A percentile compares a stretch with the other conserved stretches of the same genome.
Conservation (phyloP, 2,113 vertebrate genomes). For the Thunnus thynnus region DNA sequence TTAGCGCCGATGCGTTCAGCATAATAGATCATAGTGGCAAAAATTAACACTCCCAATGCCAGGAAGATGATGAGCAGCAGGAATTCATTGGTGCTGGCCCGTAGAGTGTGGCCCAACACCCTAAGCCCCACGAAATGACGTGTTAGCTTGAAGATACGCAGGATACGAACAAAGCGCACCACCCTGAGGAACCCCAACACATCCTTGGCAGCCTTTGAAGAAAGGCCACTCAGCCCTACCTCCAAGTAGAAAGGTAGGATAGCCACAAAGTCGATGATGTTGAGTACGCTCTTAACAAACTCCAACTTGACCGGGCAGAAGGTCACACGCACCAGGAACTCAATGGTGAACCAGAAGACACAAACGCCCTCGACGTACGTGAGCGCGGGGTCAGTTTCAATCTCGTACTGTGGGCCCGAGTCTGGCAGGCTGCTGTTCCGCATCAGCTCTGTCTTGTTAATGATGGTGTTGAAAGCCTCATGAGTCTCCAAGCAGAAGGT, state of each 20-base stretch:
- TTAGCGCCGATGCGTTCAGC: conserved; percentile 95
- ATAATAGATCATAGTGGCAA: conserved; percentile 99
- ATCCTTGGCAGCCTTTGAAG: conserved; percentile 98
- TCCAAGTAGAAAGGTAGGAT: conserved; percentile 98
- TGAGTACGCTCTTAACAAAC: conserved; percentile 96
- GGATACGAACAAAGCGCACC: conserved; percentile 97
- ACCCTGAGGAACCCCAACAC: conserved; percentile 98
- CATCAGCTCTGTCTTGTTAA: conserved; percentile 93
- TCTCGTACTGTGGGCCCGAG: conserved; percentile 90
- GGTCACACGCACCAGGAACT: conserved; percentile 95
- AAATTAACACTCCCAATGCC: conserved; percentile 96
- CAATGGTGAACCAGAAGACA: conserved; percentile 98
- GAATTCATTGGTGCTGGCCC: conserved; percentile 97
- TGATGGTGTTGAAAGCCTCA: conserved; percentile 97
- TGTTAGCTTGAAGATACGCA: conserved; percentile 98
- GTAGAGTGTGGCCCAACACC: conserved; percentile 95
- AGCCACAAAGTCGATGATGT: conserved; percentile 99
- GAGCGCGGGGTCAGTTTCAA: conserved; percentile 95
- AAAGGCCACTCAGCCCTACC: conserved; percentile 95
- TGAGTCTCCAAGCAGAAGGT: conserved; percentile 99
- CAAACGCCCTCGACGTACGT: conserved; percentile 97
- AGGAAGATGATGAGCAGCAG: conserved; percentile 98
- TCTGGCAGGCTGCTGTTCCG: conserved; percentile 86
- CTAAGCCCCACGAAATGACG: conserved; percentile 97
- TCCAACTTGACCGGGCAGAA: conserved; percentile 98